Evolutionary conservation across 2,888 invertebrate species (phyloP), one percentile per base, ranked within the genome.

Genomic region (Cryptus armator): DNA sequence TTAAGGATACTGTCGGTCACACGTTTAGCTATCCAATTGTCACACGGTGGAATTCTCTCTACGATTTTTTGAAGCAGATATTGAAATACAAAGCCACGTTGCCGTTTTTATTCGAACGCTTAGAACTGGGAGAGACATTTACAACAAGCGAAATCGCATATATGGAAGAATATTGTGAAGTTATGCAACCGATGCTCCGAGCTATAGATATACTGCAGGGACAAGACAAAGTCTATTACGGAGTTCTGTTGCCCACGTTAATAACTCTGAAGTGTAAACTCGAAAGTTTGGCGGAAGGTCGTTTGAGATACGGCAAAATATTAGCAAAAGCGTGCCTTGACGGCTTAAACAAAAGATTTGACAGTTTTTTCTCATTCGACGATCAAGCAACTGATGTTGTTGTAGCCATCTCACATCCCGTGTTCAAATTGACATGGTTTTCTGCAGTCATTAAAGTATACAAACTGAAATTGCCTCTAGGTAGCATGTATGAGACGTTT

Each of bases 11-110:
- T 66, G 56, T 66, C 6, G 56, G 66, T 48, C 66, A 78, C 12
- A 56, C 72, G 9, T 71, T 66, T 44, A 62, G 71, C 37, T 72
- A 46, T 46, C 83, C 67, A 12, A 56, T 56, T 43, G 29, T 48
- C 14, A 83, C 83, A 43, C 46, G 79, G 37, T 83, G 74, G 83
- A 83, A 74, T 19, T 80, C 79, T 12, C 37, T 64, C 3, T 83
- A 66, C 32, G 79, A 83, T 79, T 51, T 71, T 9, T 71, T 83
- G 64, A 72, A 48, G 43, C 56, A 74, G 10, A 29, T 48, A 16
- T 12, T 53, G 32, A 59, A 32, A 51, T 67, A 70, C 46, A 67
- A 79, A 46, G 29, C 12, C 44, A 43, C 5, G 44, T 66, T 79
- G 24, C 51, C 43, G 71, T 4, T 66, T 14, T 70, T 79, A 53